Evolutionary conservation across 1,140 invertebrate genomes (phyloP).

Genomic region (Neodiprion fabricii): DNA sequence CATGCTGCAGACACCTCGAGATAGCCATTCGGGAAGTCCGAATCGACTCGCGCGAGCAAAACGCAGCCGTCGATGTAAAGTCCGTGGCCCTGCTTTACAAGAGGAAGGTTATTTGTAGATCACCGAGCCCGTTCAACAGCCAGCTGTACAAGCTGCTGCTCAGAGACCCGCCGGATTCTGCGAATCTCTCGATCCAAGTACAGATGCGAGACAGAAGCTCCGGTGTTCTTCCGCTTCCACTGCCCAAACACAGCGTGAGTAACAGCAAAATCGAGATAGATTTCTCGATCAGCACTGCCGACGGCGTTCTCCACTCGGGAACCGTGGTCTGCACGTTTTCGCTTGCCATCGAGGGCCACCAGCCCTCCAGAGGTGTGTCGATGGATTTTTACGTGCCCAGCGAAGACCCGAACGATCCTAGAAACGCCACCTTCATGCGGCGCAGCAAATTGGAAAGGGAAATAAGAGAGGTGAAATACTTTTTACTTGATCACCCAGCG

Average conservation of each 20-base stretch:
- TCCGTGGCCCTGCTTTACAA: constrained; percentile 46
- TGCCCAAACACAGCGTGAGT: constrained; percentile 46
- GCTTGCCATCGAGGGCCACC: constrained; percentile 30
- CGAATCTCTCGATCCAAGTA: constrained; percentile 45
- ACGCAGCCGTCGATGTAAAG: constrained; percentile 32
- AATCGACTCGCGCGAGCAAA: constrained; percentile 25
- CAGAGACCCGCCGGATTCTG: constrained; percentile 37
- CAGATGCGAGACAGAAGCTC: constrained; percentile 32
- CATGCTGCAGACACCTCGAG: constrained; percentile 47
- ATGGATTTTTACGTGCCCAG: constrained; percentile 36
- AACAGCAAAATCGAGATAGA: constrained; percentile 48
- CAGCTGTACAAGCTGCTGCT: constrained; percentile 54
- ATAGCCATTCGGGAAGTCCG: constrained; percentile 48
- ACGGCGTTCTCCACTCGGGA: constrained; percentile 43
- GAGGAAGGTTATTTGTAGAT: constrained; percentile 45
- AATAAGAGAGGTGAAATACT: constrained; percentile 40
- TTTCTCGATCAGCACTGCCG: constrained; percentile 46
- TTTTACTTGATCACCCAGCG: constrained; percentile 42
- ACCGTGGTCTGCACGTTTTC: constrained; percentile 46
- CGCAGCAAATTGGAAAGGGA: constrained; percentile 26
- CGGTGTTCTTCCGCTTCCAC: constrained; percentile 47
- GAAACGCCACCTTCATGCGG: constrained; percentile 35
- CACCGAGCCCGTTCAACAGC: constrained; percentile 48
- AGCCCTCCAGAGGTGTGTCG: background rate
- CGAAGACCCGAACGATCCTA: constrained; percentile 56